Evolutionary conservation across 2,888 invertebrate species (phyloP).

Genomic region (Acleris laterana): DNA sequence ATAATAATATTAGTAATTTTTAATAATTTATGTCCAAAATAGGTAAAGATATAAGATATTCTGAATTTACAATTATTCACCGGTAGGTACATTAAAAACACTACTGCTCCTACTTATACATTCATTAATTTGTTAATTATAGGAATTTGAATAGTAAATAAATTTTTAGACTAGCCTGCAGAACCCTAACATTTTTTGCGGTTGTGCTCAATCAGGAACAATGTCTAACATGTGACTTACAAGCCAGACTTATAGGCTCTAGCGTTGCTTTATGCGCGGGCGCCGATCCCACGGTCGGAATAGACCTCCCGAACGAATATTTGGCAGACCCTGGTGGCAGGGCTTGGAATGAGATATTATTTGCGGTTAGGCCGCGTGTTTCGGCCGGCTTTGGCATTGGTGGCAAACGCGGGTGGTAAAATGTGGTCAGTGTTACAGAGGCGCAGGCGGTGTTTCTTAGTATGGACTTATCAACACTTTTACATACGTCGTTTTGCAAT

Average conservation of each 20-base stretch:
- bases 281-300: conserved; percentile 58
- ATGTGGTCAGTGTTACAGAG: conserved; percentile 1
- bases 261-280: conserved; percentile 57
- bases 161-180: background rate
- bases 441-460: background rate
- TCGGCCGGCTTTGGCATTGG: conserved; percentile 10
- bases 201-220: conserved; percentile 60
- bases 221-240: conserved; percentile 64
- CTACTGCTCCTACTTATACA: too few relatives aligned
- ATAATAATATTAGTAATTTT: too few relatives aligned
- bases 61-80: too few relatives aligned
- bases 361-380: conserved; percentile 21
- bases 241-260: conserved; percentile 52
- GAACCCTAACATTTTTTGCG: conserved; percentile 46
- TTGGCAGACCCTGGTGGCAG: conserved; percentile 35
- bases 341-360: conserved; percentile 29
- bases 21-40: too few relatives aligned
- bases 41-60: too few relatives aligned
- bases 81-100: too few relatives aligned
- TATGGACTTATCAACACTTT: background rate
- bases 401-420: conserved; percentile 25
- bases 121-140: too few relatives aligned
- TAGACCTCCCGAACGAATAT: conserved; percentile 49
- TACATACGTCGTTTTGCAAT: too few relatives aligned
- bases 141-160: too few relatives aligned